Evolutionary conservation across 2,797 vertebrate genomes (phyloP).

Genomic region (Oophaga sylvatica): DNA sequence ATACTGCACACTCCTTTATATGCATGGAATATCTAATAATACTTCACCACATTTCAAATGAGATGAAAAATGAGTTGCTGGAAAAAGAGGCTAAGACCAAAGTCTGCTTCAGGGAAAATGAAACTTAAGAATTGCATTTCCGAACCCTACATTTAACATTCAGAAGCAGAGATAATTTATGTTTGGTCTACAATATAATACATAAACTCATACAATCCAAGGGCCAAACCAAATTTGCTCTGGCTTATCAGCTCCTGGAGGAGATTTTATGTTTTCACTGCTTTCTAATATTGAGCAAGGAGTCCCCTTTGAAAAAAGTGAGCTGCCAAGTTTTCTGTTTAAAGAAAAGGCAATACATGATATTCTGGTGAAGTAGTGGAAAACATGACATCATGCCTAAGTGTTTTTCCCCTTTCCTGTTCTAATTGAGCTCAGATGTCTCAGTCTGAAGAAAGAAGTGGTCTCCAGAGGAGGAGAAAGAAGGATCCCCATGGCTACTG

Average conservation of each 20-base stretch:
- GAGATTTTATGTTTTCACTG: conserved; percentile 44
- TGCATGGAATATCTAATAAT: conserved; percentile 3
- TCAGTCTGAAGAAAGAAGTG: conserved; percentile 68
- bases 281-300: conserved; percentile 60
- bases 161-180: conserved; percentile 37
- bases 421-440: conserved; percentile 69
- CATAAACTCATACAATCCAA: conserved; percentile 8
- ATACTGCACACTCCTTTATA: not conserved
- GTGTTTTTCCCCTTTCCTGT: conserved; percentile 65
- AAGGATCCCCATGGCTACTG: conserved; percentile 67
- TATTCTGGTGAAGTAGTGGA: conserved; percentile 76
- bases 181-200: conserved; percentile 23
- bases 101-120: not conserved
- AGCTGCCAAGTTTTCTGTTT: conserved; percentile 69
- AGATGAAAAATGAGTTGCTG: conserved; percentile 7
- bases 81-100: not conserved
- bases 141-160: conserved; percentile 18
- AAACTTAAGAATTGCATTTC: conserved; percentile 6
- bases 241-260: conserved; percentile 53
- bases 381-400: conserved; percentile 74
- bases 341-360: conserved; percentile 66
- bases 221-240: conserved; percentile 24
- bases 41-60: not conserved
- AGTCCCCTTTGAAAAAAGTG: conserved; percentile 65
- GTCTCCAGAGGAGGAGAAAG: conserved; percentile 62